Base-by-base conservation (phyloP, 1,140 invertebrate genomes). In the Papilio machaon region DNA sequence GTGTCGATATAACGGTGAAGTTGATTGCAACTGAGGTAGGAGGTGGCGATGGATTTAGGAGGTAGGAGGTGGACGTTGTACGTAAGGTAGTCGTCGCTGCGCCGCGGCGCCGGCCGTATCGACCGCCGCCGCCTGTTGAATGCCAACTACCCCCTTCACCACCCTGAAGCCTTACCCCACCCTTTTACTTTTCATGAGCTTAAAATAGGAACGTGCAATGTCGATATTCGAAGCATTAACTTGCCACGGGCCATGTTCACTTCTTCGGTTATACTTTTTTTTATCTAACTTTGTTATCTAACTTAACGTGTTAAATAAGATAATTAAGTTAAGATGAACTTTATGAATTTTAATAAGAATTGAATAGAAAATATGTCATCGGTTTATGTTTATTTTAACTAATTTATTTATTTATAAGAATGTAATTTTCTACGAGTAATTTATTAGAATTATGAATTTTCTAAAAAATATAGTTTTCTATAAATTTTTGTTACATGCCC, bases 51-150 rank as follows among this genome's bases (percentile, higher is more conserved):
- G 78, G 83, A 80, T 82, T 70, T 58, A 58, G 54, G 8, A 58
- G 54, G 54, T 58, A 58, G 78, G 78, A 70, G 64, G 75, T 75
- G 13, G 58, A 78, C 73, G 80, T 88, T 85, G 83, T 89, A 84
- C 84, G 85, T 86, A 84, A 84, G 81, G 86, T 83, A 84, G 84
- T 81, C 87, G 85, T 73, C 81, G 87, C 81, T 87, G 89, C 90
- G 90, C 86, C 87, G 86, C 88, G 87, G 85, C 91, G 90, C 89
- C 91, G 89, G 73, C 85, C 88, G 88, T 93, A 93, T 93, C 92
- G 92, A 93, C 92, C 92, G 90, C 91, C 92, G 90, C 85, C 88
- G 91, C 92, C 92, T 94, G 92, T 94, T 94, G 92, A 94, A 94
- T 92, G 92, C 89, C 90, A 88, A 82, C 90, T 80, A 84, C 85